Base-by-base conservation (phyloP, 2,888 invertebrate genomes). In the Papilio elwesi region DNA sequence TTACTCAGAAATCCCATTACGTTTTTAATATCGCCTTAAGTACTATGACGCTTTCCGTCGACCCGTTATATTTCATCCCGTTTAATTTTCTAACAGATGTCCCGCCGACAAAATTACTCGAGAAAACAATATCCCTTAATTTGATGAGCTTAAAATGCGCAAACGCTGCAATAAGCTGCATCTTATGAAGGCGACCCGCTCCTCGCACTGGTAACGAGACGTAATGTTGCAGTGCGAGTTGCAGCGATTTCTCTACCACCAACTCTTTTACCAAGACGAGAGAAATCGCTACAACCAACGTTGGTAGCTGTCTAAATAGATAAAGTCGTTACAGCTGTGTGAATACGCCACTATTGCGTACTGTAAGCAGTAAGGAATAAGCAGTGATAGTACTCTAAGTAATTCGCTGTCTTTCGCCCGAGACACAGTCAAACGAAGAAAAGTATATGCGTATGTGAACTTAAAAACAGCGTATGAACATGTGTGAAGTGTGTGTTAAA, bases 91-190 rank as follows among this genome's bases (percentile, higher is more conserved):
- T 78, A 77, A 75, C 76, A 74, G 77, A 69, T 76, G 76, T 77
- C 76, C 75, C 74, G 74, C 75, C 74, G 69, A 76, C 82, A 75
- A 87, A 87, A 90, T 87, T 85, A 82, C 85, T 76, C 78, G 78
- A 82, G 85, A 86, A 86, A 88, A 90, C 88, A 90, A 89, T 90
- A 90, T 88, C 80, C 80, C 82, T 82, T 90, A 90, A 90, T 90
- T 90, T 89, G 87, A 90, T 90, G 87, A 90, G 87, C 86, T 87
- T 81, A 78, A 80, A 83, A 85, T 83, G 83, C 74, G 82, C 76
- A 78, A 83, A 78, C 76, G 76, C 75, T 82, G 87, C 90, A 90
- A 90, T 90, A 90, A 88, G 87, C 87, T 80, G 76, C 77, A 79
- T 78, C 77, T 78, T 77, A 77, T 81, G 81, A 78, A 76, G 81